Base-by-base conservation (phyloP, 2,113 vertebrate genomes). In the Tretioscincus oriximinensis region DNA sequence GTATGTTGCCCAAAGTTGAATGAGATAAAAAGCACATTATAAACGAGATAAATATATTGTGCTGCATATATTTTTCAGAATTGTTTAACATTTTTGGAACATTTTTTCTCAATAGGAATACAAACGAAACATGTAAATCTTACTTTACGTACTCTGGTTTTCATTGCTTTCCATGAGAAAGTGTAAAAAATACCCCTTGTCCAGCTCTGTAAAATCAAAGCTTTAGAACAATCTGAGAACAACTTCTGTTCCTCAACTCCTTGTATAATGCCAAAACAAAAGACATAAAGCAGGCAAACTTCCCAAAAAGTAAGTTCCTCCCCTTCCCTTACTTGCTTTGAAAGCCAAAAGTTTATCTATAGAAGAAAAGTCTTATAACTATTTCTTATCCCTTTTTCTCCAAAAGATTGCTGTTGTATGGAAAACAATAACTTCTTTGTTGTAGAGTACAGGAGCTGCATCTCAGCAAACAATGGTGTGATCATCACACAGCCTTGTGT, bases 371-470 rank as follows among this genome's bases (percentile, higher is more conserved):
- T 85, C 85, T 92, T 92, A 90, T 90, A 73, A 69, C 83, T 91
- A 88, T 91, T 92, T 84, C 85, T 92, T 81, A 69, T 63, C 29
- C 67, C 63, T 63, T 77, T 89, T 88, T 6, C 65, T 63, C 66
- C 28, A 49, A 82, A 76, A 90, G 77, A 89, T 89, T 85, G 77
- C 89, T 90, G 92, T 89, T 92, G 86, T 81, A 72, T 78, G 90
- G 66, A 51, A 88, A 95, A 95, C 94, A 96, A 95, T 95, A 88
- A 87, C 47, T 84, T 89, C 89, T 94, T 93, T 95, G 90, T 95
- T 92, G 74, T 10, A 45, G 1, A 88, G 87, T 75, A 88, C 77
- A 89, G 90, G 86, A 94, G 86, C 78, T 78, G 21, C 82, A 92
- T 85, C 73, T 90, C 78, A 0, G 28, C 0, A 91, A 86, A 96